phyloP scores from a whole-genome alignment of 2,888 invertebrate genomes.

The Lycia hirtaria region DNA sequence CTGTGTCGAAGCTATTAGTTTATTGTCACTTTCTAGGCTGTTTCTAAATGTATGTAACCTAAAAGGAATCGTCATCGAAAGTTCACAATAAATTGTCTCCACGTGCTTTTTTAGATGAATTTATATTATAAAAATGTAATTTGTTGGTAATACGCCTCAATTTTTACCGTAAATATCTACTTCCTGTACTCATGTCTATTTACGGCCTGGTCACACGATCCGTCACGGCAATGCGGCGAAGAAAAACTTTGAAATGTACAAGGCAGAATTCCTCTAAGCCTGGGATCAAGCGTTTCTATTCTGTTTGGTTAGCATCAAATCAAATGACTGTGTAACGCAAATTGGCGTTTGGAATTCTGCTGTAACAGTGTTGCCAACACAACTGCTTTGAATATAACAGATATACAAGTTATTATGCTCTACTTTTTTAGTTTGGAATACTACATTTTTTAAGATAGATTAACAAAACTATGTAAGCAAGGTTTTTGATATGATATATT shows the following conservation, averaged over 20 bases:
- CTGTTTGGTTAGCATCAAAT: too few relatives aligned
- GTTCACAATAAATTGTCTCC: conserved; percentile 24
- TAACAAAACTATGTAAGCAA: too few relatives aligned
- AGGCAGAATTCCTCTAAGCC: background rate
- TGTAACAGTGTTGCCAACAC: too few relatives aligned
- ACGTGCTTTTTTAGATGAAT: conserved; percentile 23
- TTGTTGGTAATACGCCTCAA: background rate
- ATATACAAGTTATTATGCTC: too few relatives aligned
- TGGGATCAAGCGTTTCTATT: background rate
- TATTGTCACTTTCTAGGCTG: conserved; percentile 30
- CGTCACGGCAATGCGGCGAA: background rate
- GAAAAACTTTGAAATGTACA: background rate
- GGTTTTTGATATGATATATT: too few relatives aligned
- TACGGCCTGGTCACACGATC: background rate
- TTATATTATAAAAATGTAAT: conserved; percentile 13
- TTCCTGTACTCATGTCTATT: conserved; percentile 12
- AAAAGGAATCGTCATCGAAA: conserved; percentile 16
- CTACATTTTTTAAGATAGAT: too few relatives aligned
- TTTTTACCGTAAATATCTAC: conserved; percentile 5
- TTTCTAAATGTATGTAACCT: conserved; percentile 27
- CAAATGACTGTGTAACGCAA: too few relatives aligned
- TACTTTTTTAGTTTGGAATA: too few relatives aligned
- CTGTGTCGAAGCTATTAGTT: conserved; percentile 31
- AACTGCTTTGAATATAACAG: too few relatives aligned
- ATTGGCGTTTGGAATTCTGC: background rate